Percentiles rank a stretch among this genome's conserved stretches.
Evolutionary conservation across 2,797 vertebrate species (phyloP).

Genomic region (Sebastes oblongus): DNA sequence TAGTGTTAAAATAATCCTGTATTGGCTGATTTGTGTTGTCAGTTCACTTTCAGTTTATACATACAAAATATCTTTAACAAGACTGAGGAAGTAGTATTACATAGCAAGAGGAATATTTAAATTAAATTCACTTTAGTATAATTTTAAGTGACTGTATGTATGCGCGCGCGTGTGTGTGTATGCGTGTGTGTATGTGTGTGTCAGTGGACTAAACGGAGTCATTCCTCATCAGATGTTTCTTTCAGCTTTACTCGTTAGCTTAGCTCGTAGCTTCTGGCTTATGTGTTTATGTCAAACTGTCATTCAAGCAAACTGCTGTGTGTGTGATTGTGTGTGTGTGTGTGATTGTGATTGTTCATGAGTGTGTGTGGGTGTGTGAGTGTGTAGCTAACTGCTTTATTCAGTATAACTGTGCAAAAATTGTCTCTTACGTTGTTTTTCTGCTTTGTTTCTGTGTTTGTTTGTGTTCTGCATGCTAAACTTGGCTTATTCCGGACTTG

Average conservation of each 20-base stretch:
- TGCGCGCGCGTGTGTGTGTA: accelerated
- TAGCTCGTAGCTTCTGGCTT: slow-evolving; percentile 51
- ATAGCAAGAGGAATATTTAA: neutral
- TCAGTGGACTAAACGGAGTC: slow-evolving; percentile 26
- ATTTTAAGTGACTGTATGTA: too few species aligned
- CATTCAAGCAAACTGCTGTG: slow-evolving; percentile 31
- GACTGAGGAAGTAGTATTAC: too few species aligned
- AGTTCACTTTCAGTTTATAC: too few species aligned
- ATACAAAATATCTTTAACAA: too few species aligned
- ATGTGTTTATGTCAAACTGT: slow-evolving; percentile 46
- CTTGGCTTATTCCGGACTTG: slow-evolving; percentile 99
- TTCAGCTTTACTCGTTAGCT: slow-evolving; percentile 60
- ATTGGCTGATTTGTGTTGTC: too few species aligned
- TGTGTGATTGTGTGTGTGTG: neutral
- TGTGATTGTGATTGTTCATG: too few species aligned
- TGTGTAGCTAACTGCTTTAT: slow-evolving; percentile 75
- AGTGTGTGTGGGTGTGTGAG: neutral
- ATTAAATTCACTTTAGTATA: neutral
- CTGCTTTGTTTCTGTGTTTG: slow-evolving; percentile 87
- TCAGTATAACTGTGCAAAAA: slow-evolving; percentile 78
- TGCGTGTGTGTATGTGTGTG: neutral
- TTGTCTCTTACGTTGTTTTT: slow-evolving; percentile 93
- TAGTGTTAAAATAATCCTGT: too few species aligned
- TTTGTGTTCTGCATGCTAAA: slow-evolving; percentile 97
- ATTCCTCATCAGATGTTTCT: slow-evolving; percentile 51